Conservation (phyloP, 2,113 vertebrate species). For the Alligator sinensis region DNA sequence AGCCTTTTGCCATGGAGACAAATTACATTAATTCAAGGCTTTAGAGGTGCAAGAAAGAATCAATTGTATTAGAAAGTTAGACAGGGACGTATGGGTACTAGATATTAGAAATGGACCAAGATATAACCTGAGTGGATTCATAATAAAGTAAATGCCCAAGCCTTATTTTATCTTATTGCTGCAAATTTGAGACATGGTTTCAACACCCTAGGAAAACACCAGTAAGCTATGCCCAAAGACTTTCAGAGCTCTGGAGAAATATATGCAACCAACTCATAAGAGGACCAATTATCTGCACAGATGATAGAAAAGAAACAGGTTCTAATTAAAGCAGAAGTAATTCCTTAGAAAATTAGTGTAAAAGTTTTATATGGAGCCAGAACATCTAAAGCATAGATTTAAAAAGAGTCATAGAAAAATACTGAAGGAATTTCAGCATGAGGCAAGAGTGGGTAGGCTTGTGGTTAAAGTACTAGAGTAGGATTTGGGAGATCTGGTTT, state of each 20-base stretch:
- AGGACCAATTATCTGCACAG: background rate
- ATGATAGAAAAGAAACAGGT: background rate
- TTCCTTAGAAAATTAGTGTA: background rate
- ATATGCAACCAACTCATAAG: background rate
- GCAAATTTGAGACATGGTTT: background rate
- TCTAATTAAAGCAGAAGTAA: background rate
- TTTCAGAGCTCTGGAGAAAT: background rate
- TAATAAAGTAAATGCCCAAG: background rate
- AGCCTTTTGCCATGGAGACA: conserved; percentile 36
- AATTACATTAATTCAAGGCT: conserved; percentile 56
- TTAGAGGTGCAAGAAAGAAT: conserved; percentile 30
- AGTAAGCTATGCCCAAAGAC: background rate
- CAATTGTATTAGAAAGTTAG: conserved; percentile 40
- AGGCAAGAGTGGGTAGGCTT: rapidly evolving
- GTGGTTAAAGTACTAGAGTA: background rate
- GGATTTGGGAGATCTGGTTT: background rate
- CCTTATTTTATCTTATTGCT: background rate
- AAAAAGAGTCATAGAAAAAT: background rate
- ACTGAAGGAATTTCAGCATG: background rate
- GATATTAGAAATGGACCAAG: conserved; percentile 6
- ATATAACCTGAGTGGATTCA: conserved; percentile 6
- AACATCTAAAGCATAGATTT: background rate
- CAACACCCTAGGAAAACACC: background rate
- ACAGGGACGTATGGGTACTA: conserved; percentile 34
- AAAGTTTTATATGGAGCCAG: background rate